Evolutionary conservation across 2,888 invertebrate species (phyloP).

Genomic region (Drosophila neonasuta): DNA sequence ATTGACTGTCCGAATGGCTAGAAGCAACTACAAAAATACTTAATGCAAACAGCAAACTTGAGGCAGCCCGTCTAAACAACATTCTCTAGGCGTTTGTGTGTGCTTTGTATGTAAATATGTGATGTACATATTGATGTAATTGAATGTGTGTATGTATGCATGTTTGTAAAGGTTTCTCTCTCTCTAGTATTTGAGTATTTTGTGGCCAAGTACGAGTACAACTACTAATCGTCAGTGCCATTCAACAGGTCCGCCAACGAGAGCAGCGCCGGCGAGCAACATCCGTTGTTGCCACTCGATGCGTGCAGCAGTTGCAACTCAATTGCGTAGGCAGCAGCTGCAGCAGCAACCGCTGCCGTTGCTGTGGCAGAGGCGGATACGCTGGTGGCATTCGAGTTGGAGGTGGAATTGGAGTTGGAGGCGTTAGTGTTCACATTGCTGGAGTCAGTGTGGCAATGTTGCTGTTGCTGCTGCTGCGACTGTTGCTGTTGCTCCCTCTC

Average conservation of each 20-base stretch:
- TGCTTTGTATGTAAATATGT: slow-evolving; percentile 7
- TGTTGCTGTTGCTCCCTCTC: slow-evolving; percentile 37
- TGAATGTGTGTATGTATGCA: slow-evolving; percentile 9
- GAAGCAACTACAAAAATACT: slow-evolving; percentile 68
- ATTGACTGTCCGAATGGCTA: slow-evolving; percentile 24
- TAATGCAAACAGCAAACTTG: slow-evolving; percentile 43
- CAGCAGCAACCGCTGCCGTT: slow-evolving; percentile 42
- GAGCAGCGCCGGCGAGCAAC: slow-evolving; percentile 44
- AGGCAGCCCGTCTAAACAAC: slow-evolving; percentile 53
- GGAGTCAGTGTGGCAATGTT: slow-evolving; percentile 16
- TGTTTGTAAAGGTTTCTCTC: neutral
- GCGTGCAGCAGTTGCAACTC: slow-evolving; percentile 52
- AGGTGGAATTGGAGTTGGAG: slow-evolving; percentile 15
- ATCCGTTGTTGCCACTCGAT: slow-evolving; percentile 44
- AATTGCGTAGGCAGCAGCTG: slow-evolving; percentile 54
- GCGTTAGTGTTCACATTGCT: slow-evolving; percentile 19
- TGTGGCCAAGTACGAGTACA: slow-evolving; percentile 36
- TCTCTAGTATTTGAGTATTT: slow-evolving; percentile 13
- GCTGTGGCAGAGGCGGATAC: slow-evolving; percentile 10
- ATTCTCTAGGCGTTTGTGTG: slow-evolving; percentile 27
- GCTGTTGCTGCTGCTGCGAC: slow-evolving; percentile 28
- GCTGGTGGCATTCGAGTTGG: neutral
- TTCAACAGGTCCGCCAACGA: slow-evolving; percentile 59
- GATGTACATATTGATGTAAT: slow-evolving; percentile 13
- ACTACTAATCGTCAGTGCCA: slow-evolving; percentile 49